Percentiles rank a stretch among this genome's conserved stretches.
Conservation (phyloP, 1,140 invertebrate genomes). For the Pectinophora gossypiella region DNA sequence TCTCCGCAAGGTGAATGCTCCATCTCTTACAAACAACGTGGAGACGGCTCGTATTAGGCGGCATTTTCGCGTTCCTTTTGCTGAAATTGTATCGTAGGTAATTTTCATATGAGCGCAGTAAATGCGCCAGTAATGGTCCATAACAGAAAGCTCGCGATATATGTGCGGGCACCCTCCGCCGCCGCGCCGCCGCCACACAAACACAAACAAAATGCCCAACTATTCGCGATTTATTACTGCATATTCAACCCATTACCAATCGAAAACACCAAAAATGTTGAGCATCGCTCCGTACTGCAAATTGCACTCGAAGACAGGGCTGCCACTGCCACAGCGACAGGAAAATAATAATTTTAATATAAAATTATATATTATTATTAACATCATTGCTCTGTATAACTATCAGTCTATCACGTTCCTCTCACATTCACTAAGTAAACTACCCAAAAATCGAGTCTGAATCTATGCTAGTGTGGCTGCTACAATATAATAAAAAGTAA, state of each 20-base stretch:
- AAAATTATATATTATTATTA: no score
- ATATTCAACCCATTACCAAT: conserved; percentile 24
- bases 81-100: conserved; percentile 36
- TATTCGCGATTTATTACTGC: conserved; percentile 32
- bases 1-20: no score
- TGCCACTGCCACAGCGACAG: no score
- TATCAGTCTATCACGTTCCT: no score
- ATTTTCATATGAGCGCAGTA: conserved; percentile 38
- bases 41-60: conserved; percentile 18
- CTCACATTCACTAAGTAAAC: no score
- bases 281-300: no score
- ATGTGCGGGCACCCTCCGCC: conserved; percentile 1
- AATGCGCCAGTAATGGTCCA: conserved; percentile 39
- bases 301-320: no score
- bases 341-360: no score
- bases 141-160: conserved; percentile 37
- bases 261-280: conserved; percentile 23
- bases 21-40: background rate
- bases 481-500: conserved; percentile 20
- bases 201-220: conserved; percentile 28
- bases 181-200: background rate
- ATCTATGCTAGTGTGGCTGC: no score
- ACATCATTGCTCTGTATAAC: no score
- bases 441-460: no score
- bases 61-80: conserved; percentile 26